Conservation (phyloP, 2,888 invertebrate genomes). For the Conus canariensis region DNA sequence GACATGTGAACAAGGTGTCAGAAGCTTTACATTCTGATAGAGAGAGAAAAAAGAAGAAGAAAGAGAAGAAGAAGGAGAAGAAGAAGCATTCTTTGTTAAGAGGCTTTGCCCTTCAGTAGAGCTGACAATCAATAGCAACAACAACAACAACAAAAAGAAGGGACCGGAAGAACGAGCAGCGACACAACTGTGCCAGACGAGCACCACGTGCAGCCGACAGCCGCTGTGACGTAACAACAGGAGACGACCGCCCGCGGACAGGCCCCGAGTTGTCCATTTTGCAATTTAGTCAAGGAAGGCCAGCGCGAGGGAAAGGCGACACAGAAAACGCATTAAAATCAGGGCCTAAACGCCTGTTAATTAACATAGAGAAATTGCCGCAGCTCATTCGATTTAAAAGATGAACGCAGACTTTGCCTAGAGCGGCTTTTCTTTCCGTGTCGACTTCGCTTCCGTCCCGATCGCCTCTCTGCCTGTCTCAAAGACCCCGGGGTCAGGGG, state of each 20-base stretch:
- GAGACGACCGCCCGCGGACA: background rate
- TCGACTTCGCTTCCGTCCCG: constrained; percentile 26
- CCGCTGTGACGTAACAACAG: constrained; percentile 1
- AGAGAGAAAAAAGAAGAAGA: no score
- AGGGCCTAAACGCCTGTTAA: constrained; percentile 43
- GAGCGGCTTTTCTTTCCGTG: constrained; percentile 25
- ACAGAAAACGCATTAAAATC: constrained; percentile 45
- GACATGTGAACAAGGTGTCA: no score
- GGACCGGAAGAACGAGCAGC: background rate
- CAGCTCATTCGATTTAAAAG: constrained; percentile 46
- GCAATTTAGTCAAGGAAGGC: constrained; percentile 31
- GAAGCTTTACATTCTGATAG: no score
- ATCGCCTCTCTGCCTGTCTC: background rate
- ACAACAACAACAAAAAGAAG: no score
- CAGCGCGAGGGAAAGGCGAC: constrained; percentile 23
- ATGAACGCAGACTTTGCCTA: constrained; percentile 8
- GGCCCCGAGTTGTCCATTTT: constrained; percentile 26
- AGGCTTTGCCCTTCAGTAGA: no score
- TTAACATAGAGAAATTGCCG: constrained; percentile 42
- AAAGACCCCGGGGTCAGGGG: background rate
- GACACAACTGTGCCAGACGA: background rate
- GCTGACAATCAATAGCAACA: no score
- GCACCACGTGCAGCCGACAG: constrained; percentile 3
- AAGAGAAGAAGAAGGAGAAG: background rate
- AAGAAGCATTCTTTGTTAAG: background rate